Percentiles rank a stretch among this genome's conserved stretches.
phyloP scores from a whole-genome alignment of 37 sponge, comb jelly and placozoan genomes.

The Theonella swinhoei region DNA sequence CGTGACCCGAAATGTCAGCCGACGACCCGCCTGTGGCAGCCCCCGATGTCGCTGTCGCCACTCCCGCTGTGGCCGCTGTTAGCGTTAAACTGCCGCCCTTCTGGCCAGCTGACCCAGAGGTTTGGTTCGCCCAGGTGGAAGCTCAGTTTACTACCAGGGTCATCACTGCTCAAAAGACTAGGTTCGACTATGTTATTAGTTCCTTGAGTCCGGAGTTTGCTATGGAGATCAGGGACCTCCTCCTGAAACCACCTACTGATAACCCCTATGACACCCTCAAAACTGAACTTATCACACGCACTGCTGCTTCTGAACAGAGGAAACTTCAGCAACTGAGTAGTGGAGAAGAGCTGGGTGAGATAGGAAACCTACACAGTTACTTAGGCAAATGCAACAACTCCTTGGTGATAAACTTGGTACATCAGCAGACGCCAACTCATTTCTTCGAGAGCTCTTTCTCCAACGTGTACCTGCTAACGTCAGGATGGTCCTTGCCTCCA shows the following conservation, averaged over 20 bases:
- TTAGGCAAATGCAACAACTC: slow-evolving; percentile 62
- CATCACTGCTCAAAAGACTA: slow-evolving; percentile 17
- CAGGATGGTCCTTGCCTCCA: slow-evolving; percentile 52
- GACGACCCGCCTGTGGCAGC: too few relatives aligned
- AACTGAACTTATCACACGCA: slow-evolving; percentile 27
- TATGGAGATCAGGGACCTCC: slow-evolving; percentile 39
- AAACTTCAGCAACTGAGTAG: neutral
- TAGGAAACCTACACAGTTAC: too few relatives aligned
- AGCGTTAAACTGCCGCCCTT: slow-evolving; percentile 46
- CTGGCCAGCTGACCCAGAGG: slow-evolving; percentile 51
- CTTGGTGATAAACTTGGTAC: slow-evolving; percentile 47
- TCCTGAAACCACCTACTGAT: slow-evolving; percentile 40
- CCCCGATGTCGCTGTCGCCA: neutral
- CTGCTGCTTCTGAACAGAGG: too few relatives aligned
- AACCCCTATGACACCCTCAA: slow-evolving; percentile 45
- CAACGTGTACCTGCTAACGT: slow-evolving; percentile 43
- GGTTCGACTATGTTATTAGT: slow-evolving; percentile 48
- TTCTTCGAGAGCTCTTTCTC: slow-evolving; percentile 46
- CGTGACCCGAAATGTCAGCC: too few relatives aligned
- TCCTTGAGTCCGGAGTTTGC: slow-evolving; percentile 27
- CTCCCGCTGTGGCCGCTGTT: slow-evolving; percentile 11
- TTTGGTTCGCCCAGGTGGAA: too few relatives aligned
- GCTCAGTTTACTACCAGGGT: slow-evolving; percentile 32
- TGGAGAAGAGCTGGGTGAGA: slow-evolving; percentile 40
- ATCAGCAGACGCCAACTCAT: slow-evolving; percentile 18